Conservation (phyloP, 2,888 invertebrate genomes). For the Slavum lentiscoides region DNA sequence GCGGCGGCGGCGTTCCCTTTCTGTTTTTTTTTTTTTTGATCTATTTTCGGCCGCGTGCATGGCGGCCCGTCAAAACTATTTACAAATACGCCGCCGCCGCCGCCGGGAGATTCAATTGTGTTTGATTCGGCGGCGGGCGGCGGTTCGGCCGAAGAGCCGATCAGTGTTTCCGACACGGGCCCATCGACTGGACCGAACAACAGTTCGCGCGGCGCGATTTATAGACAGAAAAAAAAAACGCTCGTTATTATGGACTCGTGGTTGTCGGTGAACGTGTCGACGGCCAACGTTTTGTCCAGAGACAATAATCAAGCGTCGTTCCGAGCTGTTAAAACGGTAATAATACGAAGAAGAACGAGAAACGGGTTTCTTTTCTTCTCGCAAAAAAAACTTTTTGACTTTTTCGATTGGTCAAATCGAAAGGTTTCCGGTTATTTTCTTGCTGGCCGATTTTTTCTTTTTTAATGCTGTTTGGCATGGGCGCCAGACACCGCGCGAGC, state of each 20-base stretch:
- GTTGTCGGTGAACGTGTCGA: constrained; percentile 69
- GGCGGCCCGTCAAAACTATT: no score
- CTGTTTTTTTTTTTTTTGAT: neutral
- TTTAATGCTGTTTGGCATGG: constrained; percentile 9
- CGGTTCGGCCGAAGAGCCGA: constrained; percentile 1
- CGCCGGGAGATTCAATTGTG: constrained; percentile 18
- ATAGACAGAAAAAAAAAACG: neutral
- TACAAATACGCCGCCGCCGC: no score
- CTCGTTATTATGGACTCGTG: constrained; percentile 69
- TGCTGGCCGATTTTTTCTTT: neutral
- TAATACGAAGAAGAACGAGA: no score
- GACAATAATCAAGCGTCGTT: constrained; percentile 67
- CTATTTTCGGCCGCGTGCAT: constrained; percentile 33
- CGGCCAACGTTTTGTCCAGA: constrained; percentile 69
- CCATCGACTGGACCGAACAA: neutral
- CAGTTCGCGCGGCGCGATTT: no score
- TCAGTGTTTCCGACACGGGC: constrained; percentile 39
- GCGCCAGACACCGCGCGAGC: constrained; percentile 7
- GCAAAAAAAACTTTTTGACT: neutral
- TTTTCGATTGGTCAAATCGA: no score
- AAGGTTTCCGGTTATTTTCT: neutral
- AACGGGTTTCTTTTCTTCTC: no score
- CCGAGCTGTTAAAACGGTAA: constrained; percentile 58
- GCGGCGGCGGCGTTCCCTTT: neutral
- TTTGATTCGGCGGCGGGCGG: neutral